Conservation (phyloP, 2,888 invertebrate genomes). For the Blera fallax region DNA sequence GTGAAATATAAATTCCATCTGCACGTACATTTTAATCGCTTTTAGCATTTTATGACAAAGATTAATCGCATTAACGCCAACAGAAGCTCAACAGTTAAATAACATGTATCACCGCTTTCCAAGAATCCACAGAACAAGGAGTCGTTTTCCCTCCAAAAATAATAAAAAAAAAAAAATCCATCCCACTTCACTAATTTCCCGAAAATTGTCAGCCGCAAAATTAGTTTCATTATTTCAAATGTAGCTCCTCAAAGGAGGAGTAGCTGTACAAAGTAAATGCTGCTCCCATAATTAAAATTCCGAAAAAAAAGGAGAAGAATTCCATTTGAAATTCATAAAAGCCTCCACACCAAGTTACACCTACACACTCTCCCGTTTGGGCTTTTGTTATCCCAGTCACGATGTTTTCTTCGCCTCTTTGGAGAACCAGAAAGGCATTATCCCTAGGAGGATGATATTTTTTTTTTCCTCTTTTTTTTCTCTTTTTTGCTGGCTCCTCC, state of each 20-base stretch:
- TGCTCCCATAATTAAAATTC: constrained; percentile 46
- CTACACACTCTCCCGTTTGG: background rate
- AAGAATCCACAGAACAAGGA: background rate
- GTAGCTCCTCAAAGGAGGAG: constrained; percentile 4
- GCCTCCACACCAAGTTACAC: constrained; percentile 14
- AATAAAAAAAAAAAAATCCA: too few relatives aligned
- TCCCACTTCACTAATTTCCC: background rate
- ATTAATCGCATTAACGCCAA: background rate
- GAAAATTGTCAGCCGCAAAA: constrained; percentile 25
- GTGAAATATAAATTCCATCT: too few relatives aligned
- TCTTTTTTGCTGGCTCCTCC: background rate
- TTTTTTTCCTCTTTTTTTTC: background rate
- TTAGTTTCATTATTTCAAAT: constrained; percentile 29
- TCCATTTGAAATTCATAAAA: constrained; percentile 41
- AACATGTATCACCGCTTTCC: background rate
- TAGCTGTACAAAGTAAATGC: constrained; percentile 23
- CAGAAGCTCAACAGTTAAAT: background rate
- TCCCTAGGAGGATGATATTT: constrained; percentile 12
- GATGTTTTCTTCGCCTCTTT: constrained; percentile 1
- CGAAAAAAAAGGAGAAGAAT: background rate
- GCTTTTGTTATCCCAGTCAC: constrained; percentile 46
- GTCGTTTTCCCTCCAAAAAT: background rate
- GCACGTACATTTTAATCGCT: background rate
- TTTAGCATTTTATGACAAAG: background rate
- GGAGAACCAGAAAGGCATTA: constrained; percentile 25